These are phyloP conservation scores for Drosophila dunni DNA, from an alignment of 1,140 invertebrate genomes.

Conservation along the genomic window DNA sequence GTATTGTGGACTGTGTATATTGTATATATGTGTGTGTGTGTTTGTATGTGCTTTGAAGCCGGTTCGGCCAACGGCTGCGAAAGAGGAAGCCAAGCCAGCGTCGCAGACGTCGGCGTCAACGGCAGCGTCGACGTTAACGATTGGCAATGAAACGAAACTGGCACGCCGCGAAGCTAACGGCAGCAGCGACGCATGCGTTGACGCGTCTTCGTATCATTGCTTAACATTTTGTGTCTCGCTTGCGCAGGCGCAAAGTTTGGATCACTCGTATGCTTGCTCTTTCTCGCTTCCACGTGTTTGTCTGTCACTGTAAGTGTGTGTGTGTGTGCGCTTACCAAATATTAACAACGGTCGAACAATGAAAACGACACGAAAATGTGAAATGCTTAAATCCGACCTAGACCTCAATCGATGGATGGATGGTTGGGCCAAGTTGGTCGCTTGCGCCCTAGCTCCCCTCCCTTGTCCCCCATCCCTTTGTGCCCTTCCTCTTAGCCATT, in stretches of 20 bases:
- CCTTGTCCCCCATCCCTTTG: background rate
- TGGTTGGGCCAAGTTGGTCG: constrained; percentile 52
- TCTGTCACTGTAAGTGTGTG: background rate
- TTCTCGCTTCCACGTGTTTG: constrained; percentile 19
- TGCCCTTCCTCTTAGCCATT: background rate
- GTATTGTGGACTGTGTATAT: constrained; percentile 51
- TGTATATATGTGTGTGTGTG: constrained; percentile 20
- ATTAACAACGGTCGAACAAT: constrained; percentile 73
- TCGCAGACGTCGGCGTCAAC: constrained; percentile 1
- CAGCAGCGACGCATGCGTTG: constrained; percentile 45
- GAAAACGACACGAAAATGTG: constrained; percentile 81
- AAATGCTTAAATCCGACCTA: constrained; percentile 81
- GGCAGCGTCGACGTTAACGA: constrained; percentile 37
- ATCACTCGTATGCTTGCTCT: constrained; percentile 13
- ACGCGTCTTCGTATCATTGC: constrained; percentile 45
- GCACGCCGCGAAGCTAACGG: constrained; percentile 30
- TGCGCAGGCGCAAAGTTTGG: constrained; percentile 44
- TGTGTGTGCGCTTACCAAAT: constrained; percentile 66
- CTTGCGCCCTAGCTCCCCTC: background rate
- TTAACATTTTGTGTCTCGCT: constrained; percentile 60
- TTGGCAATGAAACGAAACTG: constrained; percentile 68
- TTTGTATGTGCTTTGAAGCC: constrained; percentile 45
- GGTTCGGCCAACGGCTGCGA: constrained; percentile 56
- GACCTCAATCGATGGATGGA: constrained; percentile 74
- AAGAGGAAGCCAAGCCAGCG: constrained; percentile 55